Conservation (phyloP, 1,140 invertebrate genomes). For the Macrosteles quadrilineatus region DNA sequence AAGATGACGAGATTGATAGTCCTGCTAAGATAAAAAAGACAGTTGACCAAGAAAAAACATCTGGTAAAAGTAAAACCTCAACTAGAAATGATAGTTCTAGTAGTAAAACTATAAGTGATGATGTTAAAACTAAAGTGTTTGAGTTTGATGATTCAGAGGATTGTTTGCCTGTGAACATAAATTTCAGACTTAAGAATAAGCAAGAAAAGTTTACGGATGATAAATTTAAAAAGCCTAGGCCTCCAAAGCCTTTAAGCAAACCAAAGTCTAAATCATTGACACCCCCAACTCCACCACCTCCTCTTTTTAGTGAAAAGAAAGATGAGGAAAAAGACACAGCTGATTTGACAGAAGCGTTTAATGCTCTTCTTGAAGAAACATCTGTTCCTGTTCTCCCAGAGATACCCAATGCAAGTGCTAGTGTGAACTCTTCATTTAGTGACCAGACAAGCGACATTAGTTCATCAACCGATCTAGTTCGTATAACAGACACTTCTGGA, state of each 20-base stretch:
- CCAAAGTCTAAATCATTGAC: background rate
- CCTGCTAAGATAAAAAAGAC: background rate
- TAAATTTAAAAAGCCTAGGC: constrained; percentile 23
- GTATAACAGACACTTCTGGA: background rate
- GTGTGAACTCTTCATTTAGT: constrained; percentile 46
- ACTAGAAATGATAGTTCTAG: too few relatives aligned
- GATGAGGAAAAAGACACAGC: constrained; percentile 22
- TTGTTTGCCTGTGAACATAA: constrained; percentile 4
- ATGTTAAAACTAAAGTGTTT: constrained; percentile 6
- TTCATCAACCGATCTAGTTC: background rate
- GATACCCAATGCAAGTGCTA: constrained; percentile 19
- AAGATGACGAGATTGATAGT: background rate
- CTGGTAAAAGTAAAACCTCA: too few relatives aligned
- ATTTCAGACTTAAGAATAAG: constrained; percentile 10
- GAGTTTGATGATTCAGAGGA: constrained; percentile 22
- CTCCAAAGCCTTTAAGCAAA: constrained; percentile 13
- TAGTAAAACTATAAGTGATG: background rate
- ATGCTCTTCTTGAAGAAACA: constrained; percentile 56
- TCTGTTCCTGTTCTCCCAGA: constrained; percentile 55
- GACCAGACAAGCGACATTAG: background rate
- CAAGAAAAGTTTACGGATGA: constrained; percentile 16
- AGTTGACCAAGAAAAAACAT: background rate
- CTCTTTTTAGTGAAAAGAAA: constrained; percentile 6
- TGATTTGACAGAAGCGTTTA: constrained; percentile 6
- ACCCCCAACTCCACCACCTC: constrained; percentile 5